Percentiles rank a stretch among this genome's conserved stretches.
Evolutionary conservation across 1,140 invertebrate genomes (phyloP).

Genomic region (Conopomorpha cramerella): DNA sequence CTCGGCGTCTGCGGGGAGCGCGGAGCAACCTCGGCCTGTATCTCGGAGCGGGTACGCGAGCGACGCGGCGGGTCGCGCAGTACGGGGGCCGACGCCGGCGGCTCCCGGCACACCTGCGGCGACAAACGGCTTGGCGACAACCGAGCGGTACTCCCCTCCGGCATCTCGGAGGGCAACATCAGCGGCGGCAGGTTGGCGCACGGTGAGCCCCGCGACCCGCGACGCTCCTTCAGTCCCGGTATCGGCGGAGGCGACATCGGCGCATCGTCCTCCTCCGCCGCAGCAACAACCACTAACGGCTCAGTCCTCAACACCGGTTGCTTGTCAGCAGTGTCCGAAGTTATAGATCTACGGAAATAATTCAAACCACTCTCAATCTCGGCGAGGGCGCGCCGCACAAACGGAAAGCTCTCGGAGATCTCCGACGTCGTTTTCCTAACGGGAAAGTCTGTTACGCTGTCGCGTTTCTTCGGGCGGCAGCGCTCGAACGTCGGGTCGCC

Average conservation of each 20-base stretch:
- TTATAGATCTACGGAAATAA: constrained; percentile 51
- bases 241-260: constrained; percentile 32
- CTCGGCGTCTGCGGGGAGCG: constrained; percentile 62
- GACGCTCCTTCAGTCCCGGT: constrained; percentile 44
- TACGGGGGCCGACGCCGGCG: constrained; percentile 36
- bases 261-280: constrained; percentile 32
- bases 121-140: constrained; percentile 44
- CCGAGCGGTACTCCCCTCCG: constrained; percentile 33
- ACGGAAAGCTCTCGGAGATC: constrained; percentile 54
- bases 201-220: constrained; percentile 55
- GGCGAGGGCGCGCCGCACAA: constrained; percentile 51
- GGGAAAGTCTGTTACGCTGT: constrained; percentile 52
- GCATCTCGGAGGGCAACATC: constrained; percentile 28
- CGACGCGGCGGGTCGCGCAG: constrained; percentile 34
- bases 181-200: constrained; percentile 49
- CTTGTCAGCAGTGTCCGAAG: constrained; percentile 33
- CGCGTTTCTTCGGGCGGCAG: constrained; percentile 52
- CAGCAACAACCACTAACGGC: constrained; percentile 40
- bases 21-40: constrained; percentile 39
- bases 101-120: constrained; percentile 47
- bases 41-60: constrained; percentile 39
- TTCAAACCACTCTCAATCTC: constrained; percentile 57
- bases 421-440: constrained; percentile 56
- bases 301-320: no score
- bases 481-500: constrained; percentile 50